Evolutionary conservation across 2,888 invertebrate genomes (phyloP).

Genomic region (Ichneumoninae sp.): DNA sequence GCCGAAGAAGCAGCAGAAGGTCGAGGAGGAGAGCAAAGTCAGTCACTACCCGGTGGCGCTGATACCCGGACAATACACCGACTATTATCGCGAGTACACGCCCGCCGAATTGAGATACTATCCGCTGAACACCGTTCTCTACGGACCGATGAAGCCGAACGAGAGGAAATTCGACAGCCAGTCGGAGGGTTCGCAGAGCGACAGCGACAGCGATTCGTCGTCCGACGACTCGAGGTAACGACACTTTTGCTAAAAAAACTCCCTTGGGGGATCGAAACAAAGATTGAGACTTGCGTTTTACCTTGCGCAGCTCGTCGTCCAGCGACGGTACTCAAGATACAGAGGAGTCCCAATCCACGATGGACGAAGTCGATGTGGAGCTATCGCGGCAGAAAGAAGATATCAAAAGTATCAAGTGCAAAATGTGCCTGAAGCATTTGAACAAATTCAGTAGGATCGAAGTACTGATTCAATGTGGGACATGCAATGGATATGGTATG

Average conservation of each 20-base stretch:
- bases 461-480: constrained; percentile 87
- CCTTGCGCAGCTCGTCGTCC: constrained; percentile 81
- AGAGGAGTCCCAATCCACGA: constrained; percentile 83
- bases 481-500: constrained; percentile 87
- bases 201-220: constrained; percentile 83
- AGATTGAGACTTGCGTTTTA: constrained; percentile 42
- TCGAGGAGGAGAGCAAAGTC: constrained; percentile 85
- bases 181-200: constrained; percentile 86
- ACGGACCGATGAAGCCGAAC: constrained; percentile 86
- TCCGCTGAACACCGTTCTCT: constrained; percentile 95
- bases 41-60: constrained; percentile 95
- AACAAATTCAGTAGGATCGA: constrained; percentile 85
- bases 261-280: constrained; percentile 29
- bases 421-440: constrained; percentile 84
- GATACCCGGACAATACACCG: constrained; percentile 98
- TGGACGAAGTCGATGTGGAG: constrained; percentile 83
- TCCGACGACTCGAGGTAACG: constrained; percentile 85
- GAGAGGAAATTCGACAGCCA: constrained; percentile 84
- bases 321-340: constrained; percentile 84
- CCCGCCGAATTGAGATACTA: constrained; percentile 95
- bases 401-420: constrained; percentile 83
- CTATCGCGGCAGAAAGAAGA: constrained; percentile 79
- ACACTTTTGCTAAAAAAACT: constrained; percentile 40
- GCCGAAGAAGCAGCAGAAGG: constrained; percentile 86
- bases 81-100: constrained; percentile 92